A percentile compares a stretch with the other conserved stretches of the same genome.
phyloP scores from a whole-genome alignment of 2,888 invertebrate genomes.

The Drosophila diplacantha region DNA sequence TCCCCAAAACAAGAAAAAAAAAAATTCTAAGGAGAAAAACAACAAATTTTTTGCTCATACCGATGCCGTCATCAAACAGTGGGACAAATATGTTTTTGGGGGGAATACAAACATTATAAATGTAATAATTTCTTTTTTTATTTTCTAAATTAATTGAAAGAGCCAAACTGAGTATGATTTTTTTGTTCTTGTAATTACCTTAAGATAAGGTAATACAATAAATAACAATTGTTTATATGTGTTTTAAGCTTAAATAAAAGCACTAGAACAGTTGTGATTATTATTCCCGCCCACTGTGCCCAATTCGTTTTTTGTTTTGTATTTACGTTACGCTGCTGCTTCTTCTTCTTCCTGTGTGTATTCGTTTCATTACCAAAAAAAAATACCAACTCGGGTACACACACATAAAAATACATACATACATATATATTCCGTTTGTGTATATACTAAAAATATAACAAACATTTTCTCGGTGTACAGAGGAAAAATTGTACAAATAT shows the following conservation, averaged over 20 bases:
- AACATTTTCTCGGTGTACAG: constrained; percentile 37
- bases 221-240: no score
- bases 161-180: no score
- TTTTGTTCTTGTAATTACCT: neutral
- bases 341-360: constrained; percentile 23
- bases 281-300: constrained; percentile 16
- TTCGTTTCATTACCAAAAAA: constrained; percentile 60
- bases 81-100: constrained; percentile 22
- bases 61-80: constrained; percentile 69
- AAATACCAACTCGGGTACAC: constrained; percentile 18
- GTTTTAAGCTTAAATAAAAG: neutral
- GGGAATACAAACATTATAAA: neutral
- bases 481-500: constrained; percentile 31
- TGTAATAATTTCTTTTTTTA: neutral
- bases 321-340: constrained; percentile 36
- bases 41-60: constrained; percentile 53
- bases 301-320: constrained; percentile 25
- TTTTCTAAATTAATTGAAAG: neutral
- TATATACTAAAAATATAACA: constrained; percentile 37
- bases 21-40: constrained; percentile 21
- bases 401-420: constrained; percentile 5
- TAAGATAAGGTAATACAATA: neutral
- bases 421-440: constrained; percentile 23
- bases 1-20: constrained; percentile 33
- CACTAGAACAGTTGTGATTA: neutral